These are phyloP conservation scores for Pseudorasbora parva DNA, from an alignment of 2,113 vertebrate species.

Conservation along the genomic window DNA sequence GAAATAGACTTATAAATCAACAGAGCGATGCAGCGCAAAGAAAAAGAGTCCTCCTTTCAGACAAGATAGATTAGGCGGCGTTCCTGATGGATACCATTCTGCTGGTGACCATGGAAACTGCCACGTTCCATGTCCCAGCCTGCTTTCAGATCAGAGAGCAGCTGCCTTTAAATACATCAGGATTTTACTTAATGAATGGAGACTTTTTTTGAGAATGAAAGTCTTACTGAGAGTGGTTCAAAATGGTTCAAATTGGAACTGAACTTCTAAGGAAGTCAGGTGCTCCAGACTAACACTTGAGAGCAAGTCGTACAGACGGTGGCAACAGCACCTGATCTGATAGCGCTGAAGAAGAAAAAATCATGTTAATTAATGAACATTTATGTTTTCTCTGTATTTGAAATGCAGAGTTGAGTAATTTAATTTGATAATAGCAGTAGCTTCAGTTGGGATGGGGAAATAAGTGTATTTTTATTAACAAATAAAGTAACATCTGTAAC, in stretches of 20 bases:
- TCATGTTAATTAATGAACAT: no score
- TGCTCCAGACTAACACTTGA: no score
- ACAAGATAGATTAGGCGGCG: background rate
- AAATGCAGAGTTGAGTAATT: no score
- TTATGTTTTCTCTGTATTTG: no score
- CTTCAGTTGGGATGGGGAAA: no score
- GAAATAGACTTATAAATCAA: slow-evolving; percentile 32
- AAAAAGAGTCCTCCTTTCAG: background rate
- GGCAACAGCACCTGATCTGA: background rate
- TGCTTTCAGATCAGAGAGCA: slow-evolving; percentile 28
- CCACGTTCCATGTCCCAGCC: background rate
- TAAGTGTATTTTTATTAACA: no score
- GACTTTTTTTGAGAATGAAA: background rate
- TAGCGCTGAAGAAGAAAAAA: no score
- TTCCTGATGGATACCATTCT: slow-evolving; percentile 17
- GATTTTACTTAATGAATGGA: slow-evolving; percentile 15
- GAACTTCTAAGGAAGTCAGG: background rate
- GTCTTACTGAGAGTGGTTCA: background rate
- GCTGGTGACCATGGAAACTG: slow-evolving; percentile 34
- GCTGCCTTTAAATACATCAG: background rate
- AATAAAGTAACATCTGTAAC: no score
- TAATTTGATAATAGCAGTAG: no score
- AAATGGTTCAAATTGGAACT: background rate
- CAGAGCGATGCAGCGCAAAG: background rate
- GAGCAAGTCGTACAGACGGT: no score